A percentile compares a stretch with the other conserved stretches of the same genome.
phyloP scores from a whole-genome alignment of 2,113 vertebrate species.

The Piliocolobus tephrosceles region DNA sequence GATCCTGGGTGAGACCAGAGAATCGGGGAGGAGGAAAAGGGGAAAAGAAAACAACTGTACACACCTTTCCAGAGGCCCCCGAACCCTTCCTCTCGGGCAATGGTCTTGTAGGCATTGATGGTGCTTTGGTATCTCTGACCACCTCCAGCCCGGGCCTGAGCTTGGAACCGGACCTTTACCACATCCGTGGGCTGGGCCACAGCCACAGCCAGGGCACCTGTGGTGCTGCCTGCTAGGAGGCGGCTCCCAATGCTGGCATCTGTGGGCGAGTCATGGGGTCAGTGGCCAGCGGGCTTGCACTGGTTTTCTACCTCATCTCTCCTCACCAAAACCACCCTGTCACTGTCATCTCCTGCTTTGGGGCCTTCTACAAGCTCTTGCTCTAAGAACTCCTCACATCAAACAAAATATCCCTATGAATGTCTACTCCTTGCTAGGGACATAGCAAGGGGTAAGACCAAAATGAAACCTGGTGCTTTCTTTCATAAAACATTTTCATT shows the following conservation, averaged over 20 bases:
- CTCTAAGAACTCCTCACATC: background rate
- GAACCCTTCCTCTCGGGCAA: slow-evolving; percentile 90
- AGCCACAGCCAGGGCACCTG: slow-evolving; percentile 91
- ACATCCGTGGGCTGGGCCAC: slow-evolving; percentile 95
- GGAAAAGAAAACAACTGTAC: background rate
- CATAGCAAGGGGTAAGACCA: background rate
- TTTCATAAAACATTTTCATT: background rate
- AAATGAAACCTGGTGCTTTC: background rate
- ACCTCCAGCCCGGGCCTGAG: slow-evolving; percentile 84
- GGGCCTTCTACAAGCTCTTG: background rate
- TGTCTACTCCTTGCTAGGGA: background rate
- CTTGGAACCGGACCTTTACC: slow-evolving; percentile 94
- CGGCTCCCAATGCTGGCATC: slow-evolving; percentile 87
- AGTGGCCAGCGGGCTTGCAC: background rate
- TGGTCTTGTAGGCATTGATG: slow-evolving; percentile 91
- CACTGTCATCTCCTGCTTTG: background rate
- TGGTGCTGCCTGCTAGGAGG: slow-evolving; percentile 92
- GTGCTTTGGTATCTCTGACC: slow-evolving; percentile 90
- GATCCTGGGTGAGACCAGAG: background rate
- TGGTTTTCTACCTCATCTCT: background rate
- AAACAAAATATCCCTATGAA: background rate
- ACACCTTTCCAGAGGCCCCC: slow-evolving; percentile 93
- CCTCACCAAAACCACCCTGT: background rate
- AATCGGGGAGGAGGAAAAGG: background rate
- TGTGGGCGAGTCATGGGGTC: slow-evolving; percentile 60